Evolutionary conservation across 2,797 vertebrate genomes (phyloP), one percentile per base, ranked within the genome.

Genomic region (Paratrypauchen microcephalus): DNA sequence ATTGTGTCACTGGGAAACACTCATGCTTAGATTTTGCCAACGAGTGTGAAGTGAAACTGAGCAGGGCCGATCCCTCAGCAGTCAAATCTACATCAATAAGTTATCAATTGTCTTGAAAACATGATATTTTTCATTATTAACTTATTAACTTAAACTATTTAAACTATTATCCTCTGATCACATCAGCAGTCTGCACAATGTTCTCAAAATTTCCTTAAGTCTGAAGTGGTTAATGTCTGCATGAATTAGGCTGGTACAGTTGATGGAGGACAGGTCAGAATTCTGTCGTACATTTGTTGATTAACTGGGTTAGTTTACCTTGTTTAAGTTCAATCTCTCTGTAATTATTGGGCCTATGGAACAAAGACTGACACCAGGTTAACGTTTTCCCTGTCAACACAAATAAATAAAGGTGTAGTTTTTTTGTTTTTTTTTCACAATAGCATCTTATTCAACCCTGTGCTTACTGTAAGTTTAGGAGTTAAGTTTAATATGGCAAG

Each of bases 1-100:
- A 78, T 79, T 79, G 73, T 66, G 69, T 75, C 71, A 39, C 71
- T 73, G 69, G 74, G 65, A 39, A 67, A 74, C 70, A 78, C 79
- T 19, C 78, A 75, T 75, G 61, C 69, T 69, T 67, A 56, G 63
- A 72, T 61, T 63, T 0, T 65, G 13, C 6, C 55, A n/a, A 21
- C 1, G 16, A 41, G 36, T 62, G 36, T 62, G 39, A 62, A 23
- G 5, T 15, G 13, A 62, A 62, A 62, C 36, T 45, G 36, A 39
- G 30, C 32, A 36, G 30, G 4, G 32, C 32, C 15, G 13, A 41
- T 21, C 18, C 18, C 30, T 60, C 30, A 60, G 7, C 28, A 30
- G 18, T 36, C 18, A 32, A n/a, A 60, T 36, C 18, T 18, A 63
- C 21, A 45, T 12, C 54, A 5, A 56, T 56, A 56, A 56, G 23